Conservation (phyloP, 2,797 vertebrate genomes). For the Pterois miles region DNA sequence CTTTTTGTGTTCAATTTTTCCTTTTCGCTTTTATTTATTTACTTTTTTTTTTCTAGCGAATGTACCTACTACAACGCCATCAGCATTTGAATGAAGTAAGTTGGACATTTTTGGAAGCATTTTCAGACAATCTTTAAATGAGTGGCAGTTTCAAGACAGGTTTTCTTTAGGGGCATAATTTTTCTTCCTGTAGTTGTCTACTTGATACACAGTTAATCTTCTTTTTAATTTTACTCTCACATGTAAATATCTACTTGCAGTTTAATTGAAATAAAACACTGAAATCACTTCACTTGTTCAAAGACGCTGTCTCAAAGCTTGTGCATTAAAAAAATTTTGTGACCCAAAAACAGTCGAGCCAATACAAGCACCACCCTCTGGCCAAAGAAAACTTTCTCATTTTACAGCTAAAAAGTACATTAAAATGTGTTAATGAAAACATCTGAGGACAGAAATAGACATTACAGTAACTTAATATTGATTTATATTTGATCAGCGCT, state of each 20-base stretch:
- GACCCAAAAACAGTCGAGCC: no score
- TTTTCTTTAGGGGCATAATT: background rate
- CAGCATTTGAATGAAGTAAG: slow-evolving; percentile 47
- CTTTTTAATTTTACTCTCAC: background rate
- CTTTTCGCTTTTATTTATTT: no score
- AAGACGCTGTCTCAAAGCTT: background rate
- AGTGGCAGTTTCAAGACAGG: background rate
- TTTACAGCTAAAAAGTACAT: no score
- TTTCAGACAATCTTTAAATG: background rate
- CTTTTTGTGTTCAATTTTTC: background rate
- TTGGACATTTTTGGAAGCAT: slow-evolving; percentile 8
- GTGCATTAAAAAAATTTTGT: background rate
- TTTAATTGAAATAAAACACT: background rate
- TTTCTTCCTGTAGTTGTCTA: background rate
- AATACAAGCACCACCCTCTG: no score
- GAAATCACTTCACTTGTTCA: background rate
- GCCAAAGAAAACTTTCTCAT: no score
- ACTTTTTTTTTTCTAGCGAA: background rate
- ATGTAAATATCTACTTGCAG: no score
- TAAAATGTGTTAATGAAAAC: no score
- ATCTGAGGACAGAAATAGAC: no score
- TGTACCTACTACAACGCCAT: background rate
- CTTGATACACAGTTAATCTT: background rate
- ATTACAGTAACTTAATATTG: no score
- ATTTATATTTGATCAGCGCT: no score